Conservation (phyloP, 1,140 invertebrate species). For the Atopsyche davidsoni region DNA sequence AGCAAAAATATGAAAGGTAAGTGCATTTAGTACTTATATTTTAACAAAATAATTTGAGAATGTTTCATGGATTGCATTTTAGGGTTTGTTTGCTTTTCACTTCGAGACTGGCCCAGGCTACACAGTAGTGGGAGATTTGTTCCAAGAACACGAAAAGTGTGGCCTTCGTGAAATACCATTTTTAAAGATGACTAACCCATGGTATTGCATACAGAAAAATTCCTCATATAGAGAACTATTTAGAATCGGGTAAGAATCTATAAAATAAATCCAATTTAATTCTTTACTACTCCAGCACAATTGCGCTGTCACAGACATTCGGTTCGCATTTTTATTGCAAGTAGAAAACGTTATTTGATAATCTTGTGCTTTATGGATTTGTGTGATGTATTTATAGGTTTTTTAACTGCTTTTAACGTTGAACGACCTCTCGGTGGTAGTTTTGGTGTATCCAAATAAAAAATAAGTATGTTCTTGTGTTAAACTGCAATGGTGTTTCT, state of each 20-base stretch:
- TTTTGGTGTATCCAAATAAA: neutral
- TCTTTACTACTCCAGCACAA: slow-evolving; percentile 2
- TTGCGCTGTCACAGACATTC: neutral
- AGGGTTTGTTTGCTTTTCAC: slow-evolving; percentile 59
- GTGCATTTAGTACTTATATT: neutral
- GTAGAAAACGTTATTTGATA: neutral
- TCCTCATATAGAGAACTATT: slow-evolving; percentile 57
- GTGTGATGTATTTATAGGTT: neutral
- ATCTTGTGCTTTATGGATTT: neutral
- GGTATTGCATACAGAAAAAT: slow-evolving; percentile 52
- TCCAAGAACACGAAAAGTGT: slow-evolving; percentile 60
- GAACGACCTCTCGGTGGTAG: neutral
- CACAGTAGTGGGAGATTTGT: slow-evolving; percentile 58
- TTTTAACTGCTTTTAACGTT: neutral
- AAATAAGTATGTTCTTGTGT: neutral
- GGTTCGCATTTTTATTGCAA: neutral
- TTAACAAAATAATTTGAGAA: neutral
- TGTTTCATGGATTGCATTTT: slow-evolving; percentile 3
- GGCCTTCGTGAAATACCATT: slow-evolving; percentile 57
- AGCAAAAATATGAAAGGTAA: neutral
- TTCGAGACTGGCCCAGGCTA: slow-evolving; percentile 56
- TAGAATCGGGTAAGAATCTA: slow-evolving; percentile 50
- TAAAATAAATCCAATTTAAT: slow-evolving; percentile 13
- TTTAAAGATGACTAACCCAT: slow-evolving; percentile 53
- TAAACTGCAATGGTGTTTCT: slow-evolving; percentile 12